Base-by-base conservation (phyloP, 1,140 invertebrate genomes). In the Cyclina sinensis region DNA sequence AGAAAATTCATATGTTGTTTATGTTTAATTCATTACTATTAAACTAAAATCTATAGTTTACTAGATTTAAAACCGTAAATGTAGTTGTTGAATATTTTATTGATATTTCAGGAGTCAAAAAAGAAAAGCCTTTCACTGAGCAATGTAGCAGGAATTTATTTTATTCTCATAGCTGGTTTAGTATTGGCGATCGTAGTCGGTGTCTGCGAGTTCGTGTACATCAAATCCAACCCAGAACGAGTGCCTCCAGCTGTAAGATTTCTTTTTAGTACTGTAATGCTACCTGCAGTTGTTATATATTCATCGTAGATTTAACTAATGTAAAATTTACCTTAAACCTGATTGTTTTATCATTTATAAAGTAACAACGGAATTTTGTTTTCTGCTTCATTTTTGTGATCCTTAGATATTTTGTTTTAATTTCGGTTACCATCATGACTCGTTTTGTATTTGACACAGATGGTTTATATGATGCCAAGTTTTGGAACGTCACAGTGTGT, bases 111-210 rank as follows among this genome's bases (percentile, higher is more conserved):
- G 97, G 97, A 98, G 91, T 96, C 97, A 5, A 89, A 91, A 21
- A 97, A 97, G 27, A 97, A 98, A 92, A 98, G 97, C 91, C 96
- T 99, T 91, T 98, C 99, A 35, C 96, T 99, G 46, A 99, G 98
- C 94, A 99, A 99, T 96, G 98, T 99, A 4, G 99, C 99, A 18
- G 99, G 99, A 18, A 98, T 99, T 93, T 99, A 99, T 96, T 99
- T 99, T 96, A 99, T 99, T 93, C 96, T 99, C 30, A 99, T 99
- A 92, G 98, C 98, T 46, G 99, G 96, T 76, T 97, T 99, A 35
- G 97, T 98, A 2, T 95, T 99, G n/a, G 98, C 99, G 4, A 97
- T 99, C 92, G 96, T 97, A 0, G 98, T 99, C 27, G 98, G 98
- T 30, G 96, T 99, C 18, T 95, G 98, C 73, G 98, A 99, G 96